phyloP scores from a whole-genome alignment of 2,113 vertebrate genomes.

The Periophthalmus modestus region DNA sequence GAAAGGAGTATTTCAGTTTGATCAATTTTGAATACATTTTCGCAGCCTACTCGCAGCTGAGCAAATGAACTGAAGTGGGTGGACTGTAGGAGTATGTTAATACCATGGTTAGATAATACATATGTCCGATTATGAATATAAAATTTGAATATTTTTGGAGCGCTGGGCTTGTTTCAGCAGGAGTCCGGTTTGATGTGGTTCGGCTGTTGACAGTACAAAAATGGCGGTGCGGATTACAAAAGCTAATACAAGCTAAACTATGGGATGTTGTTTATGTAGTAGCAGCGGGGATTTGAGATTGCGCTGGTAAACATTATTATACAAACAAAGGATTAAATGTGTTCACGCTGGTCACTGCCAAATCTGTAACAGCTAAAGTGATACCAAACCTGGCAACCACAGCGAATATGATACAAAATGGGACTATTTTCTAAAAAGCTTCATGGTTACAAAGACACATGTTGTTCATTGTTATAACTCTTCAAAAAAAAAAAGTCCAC shows the following conservation, averaged over 20 bases:
- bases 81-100: not conserved
- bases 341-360: not conserved
- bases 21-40: not conserved
- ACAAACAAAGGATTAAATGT: conserved; percentile 1
- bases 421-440: not conserved
- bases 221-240: not conserved
- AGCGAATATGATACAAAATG: not conserved
- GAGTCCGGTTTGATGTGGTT: not conserved
- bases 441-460: not conserved
- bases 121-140: not conserved
- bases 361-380: not conserved
- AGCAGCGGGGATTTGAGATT: conserved; percentile 6
- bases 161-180: not conserved
- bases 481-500: not conserved
- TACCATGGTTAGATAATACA: not conserved
- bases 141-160: not conserved
- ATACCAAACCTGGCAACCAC: not conserved
- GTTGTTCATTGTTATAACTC: not conserved
- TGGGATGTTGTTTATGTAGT: not conserved
- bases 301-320: not conserved
- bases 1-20: not conserved
- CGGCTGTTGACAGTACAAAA: not conserved
- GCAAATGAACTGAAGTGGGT: not conserved
- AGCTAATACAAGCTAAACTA: not conserved
- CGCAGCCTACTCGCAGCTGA: not conserved